Conservation (phyloP, 2,888 invertebrate species). For the Philhelius pedissequus region DNA sequence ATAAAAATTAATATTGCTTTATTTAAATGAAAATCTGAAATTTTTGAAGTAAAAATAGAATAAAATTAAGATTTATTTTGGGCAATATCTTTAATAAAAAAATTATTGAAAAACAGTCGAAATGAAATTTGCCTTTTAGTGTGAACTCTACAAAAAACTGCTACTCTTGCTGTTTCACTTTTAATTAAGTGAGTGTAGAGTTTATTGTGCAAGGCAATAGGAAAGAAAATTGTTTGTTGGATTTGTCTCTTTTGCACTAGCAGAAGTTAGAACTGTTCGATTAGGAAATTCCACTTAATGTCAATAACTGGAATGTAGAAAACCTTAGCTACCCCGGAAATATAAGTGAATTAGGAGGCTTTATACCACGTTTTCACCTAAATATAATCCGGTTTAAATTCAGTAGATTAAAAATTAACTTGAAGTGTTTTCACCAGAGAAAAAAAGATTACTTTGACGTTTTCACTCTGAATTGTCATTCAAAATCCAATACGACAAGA, state of each 20-base stretch:
- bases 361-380: too few relatives aligned
- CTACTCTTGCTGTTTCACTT: slow-evolving; percentile 58
- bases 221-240: background rate
- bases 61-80: slow-evolving; percentile 27
- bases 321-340: too few relatives aligned
- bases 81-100: slow-evolving; percentile 32
- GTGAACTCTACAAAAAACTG: slow-evolving; percentile 36
- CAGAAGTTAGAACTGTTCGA: slow-evolving; percentile 11
- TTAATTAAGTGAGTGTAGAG: slow-evolving; percentile 9
- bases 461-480: too few relatives aligned
- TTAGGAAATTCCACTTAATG: too few relatives aligned
- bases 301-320: too few relatives aligned
- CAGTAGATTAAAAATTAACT: too few relatives aligned
- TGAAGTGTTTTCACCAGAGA: too few relatives aligned
- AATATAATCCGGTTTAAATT: too few relatives aligned
- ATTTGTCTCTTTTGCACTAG: slow-evolving; percentile 14
- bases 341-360: too few relatives aligned
- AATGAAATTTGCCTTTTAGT: slow-evolving; percentile 61
- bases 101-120: slow-evolving; percentile 58
- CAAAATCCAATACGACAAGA: too few relatives aligned
- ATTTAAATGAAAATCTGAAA: slow-evolving; percentile 23
- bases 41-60: slow-evolving; percentile 34
- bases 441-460: too few relatives aligned
- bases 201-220: slow-evolving; percentile 27
- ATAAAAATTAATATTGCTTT: slow-evolving; percentile 38